A percentile compares a stretch with the other conserved stretches of the same genome.
These are phyloP conservation scores for Strigamia maritima DNA, from an alignment of 2,888 invertebrate species.

Conservation along the genomic window DNA sequence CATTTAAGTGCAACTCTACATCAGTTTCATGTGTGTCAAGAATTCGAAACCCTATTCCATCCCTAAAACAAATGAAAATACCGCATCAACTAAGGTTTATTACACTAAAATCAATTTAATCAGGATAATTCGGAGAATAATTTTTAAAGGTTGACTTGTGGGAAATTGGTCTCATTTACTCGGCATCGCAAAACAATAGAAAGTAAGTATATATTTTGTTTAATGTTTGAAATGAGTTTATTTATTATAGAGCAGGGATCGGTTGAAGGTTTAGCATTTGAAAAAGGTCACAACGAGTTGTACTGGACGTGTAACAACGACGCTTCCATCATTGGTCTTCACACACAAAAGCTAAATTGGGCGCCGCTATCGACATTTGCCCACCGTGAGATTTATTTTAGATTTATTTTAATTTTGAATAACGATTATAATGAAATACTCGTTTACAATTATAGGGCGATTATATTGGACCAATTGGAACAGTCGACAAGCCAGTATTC, in stretches of 20 bases:
- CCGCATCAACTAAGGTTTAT: too few species aligned
- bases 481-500: slow-evolving; percentile 71
- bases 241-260: slow-evolving; percentile 67
- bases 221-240: neutral
- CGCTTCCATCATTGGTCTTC: slow-evolving; percentile 64
- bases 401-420: neutral
- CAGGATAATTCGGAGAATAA: too few species aligned
- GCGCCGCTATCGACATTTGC: slow-evolving; percentile 74
- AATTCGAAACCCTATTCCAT: too few species aligned
- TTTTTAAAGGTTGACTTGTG: too few species aligned
- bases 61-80: too few species aligned
- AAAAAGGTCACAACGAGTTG: slow-evolving; percentile 64
- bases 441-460: slow-evolving; percentile 57
- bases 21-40: too few species aligned
- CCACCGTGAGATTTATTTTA: slow-evolving; percentile 54
- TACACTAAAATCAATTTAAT: too few species aligned
- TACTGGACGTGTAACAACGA: slow-evolving; percentile 85
- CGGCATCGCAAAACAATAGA: too few species aligned
- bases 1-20: too few species aligned
- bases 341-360: slow-evolving; percentile 57
- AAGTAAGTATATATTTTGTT: slow-evolving; percentile 55
- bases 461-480: slow-evolving; percentile 93
- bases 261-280: slow-evolving; percentile 82
- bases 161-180: too few species aligned
- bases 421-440: neutral